phyloP scores from a whole-genome alignment of 2,113 vertebrate genomes.

The Panthera tigris region DNA sequence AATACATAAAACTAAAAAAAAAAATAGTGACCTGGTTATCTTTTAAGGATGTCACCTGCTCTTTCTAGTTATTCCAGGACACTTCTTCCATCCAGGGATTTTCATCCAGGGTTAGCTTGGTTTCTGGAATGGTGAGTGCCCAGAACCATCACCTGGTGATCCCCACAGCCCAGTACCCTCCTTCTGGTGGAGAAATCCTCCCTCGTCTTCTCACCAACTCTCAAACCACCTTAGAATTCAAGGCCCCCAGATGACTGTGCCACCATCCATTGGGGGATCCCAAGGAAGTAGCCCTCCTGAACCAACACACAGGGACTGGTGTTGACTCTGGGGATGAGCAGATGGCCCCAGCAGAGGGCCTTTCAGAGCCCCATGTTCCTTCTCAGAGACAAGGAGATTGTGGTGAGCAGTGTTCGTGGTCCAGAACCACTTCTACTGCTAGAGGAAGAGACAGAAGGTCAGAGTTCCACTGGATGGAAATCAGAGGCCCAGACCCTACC shows the following conservation, averaged over 20 bases:
- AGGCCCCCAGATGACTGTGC: constrained; percentile 86
- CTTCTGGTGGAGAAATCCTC: constrained; percentile 83
- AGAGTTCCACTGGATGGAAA: background rate
- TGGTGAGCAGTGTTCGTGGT: constrained; percentile 82
- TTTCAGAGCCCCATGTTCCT: constrained; percentile 80
- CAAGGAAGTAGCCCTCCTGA: constrained; percentile 80
- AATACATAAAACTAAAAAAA: too few species aligned
- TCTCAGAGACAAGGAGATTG: constrained; percentile 81
- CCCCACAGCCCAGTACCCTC: constrained; percentile 87
- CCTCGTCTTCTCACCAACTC: constrained; percentile 86
- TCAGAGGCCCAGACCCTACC: background rate
- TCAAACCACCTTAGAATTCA: constrained; percentile 86
- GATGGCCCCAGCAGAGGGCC: constrained; percentile 45
- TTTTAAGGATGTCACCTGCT: background rate
- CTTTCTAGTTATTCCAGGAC: background rate
- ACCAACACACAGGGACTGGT: constrained; percentile 84
- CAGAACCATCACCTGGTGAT: constrained; percentile 82
- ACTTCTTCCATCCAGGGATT: background rate
- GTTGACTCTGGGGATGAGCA: constrained; percentile 83
- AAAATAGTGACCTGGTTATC: too few species aligned
- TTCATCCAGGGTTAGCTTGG: background rate
- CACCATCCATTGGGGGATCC: constrained; percentile 87
- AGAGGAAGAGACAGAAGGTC: background rate
- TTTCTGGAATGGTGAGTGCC: constrained; percentile 72
- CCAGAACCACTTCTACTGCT: constrained; percentile 76